Base-by-base conservation (phyloP, 2,888 invertebrate genomes). In the Hirtodrosophila alboralis region DNA sequence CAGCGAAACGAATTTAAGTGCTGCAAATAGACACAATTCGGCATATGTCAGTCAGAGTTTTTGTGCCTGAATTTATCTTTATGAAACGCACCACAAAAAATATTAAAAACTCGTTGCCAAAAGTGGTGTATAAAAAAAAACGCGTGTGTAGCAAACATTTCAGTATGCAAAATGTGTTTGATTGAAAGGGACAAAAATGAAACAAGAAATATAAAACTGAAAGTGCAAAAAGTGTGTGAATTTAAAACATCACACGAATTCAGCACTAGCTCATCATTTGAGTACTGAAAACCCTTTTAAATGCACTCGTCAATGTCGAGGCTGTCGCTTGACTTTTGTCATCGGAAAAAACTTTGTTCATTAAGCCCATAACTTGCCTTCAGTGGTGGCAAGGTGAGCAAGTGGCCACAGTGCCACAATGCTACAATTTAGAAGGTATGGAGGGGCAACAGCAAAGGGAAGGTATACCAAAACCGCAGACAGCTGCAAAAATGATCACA, bases 381-480 rank as follows among this genome's bases (percentile, higher is more conserved):
- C 30, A 41, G 54, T 28, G 67, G 67, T 53, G 43, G 41, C 54
- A 63, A 45, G 52, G 57, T 45, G 45, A 9, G 18, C 73, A 61
- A 70, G 64, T 78, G 66, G 75, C 63, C 45, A 12, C 18, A 18
- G 18, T 5, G 18, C 18, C 2, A 5, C 18, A 18, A 5, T 5
- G 18, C 5, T 18, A 5, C 66, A 67, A 75, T 81, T 72, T 71
- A 54, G 59, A 67, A 54, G 36, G 10, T 27, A 28, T 45, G n/a
- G n/a, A 43, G 61, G 49, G 40, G 52, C 59, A 65, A 34, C 63
- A 49, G 63, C 40, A 57, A 44, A 48, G 31, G 36, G 43, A 75
- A 59, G 52, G 67, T 48, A 61, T 77, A 63, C 60, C 9, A 52
- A 66, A 78, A 75, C 68, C 59, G 62, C 61, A 78, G 64, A 59